These are phyloP conservation scores for Drosophila pseudoananassae DNA, from an alignment of 1,140 invertebrate genomes.

Conservation along the genomic window DNA sequence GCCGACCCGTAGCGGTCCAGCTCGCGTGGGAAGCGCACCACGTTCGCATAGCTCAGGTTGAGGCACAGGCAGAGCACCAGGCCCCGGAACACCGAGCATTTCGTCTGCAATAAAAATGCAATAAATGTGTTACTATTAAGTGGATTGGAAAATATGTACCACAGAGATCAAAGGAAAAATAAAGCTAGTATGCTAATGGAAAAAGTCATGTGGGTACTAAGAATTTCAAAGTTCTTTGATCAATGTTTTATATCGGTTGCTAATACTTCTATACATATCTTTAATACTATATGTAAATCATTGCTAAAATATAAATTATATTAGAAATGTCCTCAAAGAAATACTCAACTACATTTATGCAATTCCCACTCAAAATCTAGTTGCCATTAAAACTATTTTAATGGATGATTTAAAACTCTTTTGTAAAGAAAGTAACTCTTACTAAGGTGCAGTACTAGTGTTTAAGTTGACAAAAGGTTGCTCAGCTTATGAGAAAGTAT, in stretches of 20 bases:
- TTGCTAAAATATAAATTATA: too few relatives aligned
- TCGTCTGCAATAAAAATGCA: constrained; percentile 64
- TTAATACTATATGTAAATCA: too few relatives aligned
- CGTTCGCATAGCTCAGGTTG: constrained; percentile 82
- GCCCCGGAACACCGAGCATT: constrained; percentile 84
- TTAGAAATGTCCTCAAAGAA: too few relatives aligned
- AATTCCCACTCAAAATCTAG: not conserved
- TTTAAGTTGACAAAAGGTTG: constrained; percentile 6
- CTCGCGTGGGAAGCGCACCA: constrained; percentile 83
- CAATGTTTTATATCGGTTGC: too few relatives aligned
- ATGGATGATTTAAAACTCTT: not conserved
- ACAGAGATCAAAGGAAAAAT: not conserved
- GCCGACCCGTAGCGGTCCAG: constrained; percentile 79
- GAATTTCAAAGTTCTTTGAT: too few relatives aligned
- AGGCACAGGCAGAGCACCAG: constrained; percentile 82
- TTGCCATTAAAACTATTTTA: not conserved
- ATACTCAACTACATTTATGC: too few relatives aligned
- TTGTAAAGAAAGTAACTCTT: constrained; percentile 20
- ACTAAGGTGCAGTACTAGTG: not conserved
- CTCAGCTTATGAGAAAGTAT: constrained; percentile 33
- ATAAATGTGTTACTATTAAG: not conserved
- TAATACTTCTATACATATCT: too few relatives aligned
- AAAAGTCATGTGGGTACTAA: not conserved
- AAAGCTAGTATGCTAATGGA: not conserved
- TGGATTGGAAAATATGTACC: not conserved